These are phyloP conservation scores for Sialis fuliginosa DNA, from an alignment of 2,888 invertebrate genomes.

Conservation along the genomic window DNA sequence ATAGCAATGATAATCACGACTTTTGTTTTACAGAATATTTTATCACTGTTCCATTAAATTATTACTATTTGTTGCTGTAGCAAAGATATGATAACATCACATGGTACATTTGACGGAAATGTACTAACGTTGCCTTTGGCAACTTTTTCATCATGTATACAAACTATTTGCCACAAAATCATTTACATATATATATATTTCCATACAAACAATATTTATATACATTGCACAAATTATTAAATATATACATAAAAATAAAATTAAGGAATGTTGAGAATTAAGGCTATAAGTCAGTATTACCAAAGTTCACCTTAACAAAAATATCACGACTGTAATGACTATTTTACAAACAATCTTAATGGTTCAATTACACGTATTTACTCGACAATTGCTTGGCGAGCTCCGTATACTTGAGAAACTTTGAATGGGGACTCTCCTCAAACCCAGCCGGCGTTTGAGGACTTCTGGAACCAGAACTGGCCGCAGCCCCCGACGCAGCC, in stretches of 20 bases:
- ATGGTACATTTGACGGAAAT: conserved; percentile 20
- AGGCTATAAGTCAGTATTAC: not conserved
- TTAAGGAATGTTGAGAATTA: not conserved
- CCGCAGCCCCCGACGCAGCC: conserved; percentile 11
- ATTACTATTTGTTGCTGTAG: conserved; percentile 27
- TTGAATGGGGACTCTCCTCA: conserved; percentile 89
- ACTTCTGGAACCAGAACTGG: conserved; percentile 17
- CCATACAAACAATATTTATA: not conserved
- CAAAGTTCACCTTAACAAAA: not conserved
- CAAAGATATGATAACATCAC: conserved; percentile 68
- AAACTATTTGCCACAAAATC: not conserved
- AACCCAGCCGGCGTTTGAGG: conserved; percentile 34
- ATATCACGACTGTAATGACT: not conserved
- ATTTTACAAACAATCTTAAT: not conserved
- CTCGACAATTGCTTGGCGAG: conserved; percentile 95
- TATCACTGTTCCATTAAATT: conserved; percentile 8
- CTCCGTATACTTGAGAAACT: conserved; percentile 96
- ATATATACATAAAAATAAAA: not conserved
- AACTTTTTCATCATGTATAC: not conserved
- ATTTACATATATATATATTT: not conserved
- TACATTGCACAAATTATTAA: not conserved
- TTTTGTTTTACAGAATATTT: conserved; percentile 17
- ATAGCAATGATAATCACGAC: conserved; percentile 28
- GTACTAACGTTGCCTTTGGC: conserved; percentile 2
- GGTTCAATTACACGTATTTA: conserved; percentile 66